These are phyloP conservation scores for Ophiodon elongatus DNA, from an alignment of 2,113 vertebrate genomes.

Conservation along the genomic window DNA sequence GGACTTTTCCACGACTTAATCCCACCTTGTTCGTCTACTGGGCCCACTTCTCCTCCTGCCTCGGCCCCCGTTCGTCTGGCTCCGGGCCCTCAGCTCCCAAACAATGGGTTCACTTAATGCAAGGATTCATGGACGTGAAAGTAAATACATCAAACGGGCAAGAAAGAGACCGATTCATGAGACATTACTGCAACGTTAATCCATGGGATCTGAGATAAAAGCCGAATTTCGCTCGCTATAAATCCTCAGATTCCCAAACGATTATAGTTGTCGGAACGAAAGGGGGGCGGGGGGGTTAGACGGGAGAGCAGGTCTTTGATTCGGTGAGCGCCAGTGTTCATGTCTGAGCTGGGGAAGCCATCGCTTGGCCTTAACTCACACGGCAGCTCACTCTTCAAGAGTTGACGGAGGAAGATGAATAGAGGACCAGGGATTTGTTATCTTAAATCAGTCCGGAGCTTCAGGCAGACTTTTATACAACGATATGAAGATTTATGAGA, in stretches of 20 bases:
- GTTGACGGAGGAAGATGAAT: slow-evolving; percentile 51
- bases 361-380: slow-evolving; percentile 57
- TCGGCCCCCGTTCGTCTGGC: slow-evolving; percentile 9
- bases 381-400: slow-evolving; percentile 61
- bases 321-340: slow-evolving; percentile 51
- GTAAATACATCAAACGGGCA: slow-evolving; percentile 64
- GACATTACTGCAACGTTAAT: slow-evolving; percentile 49
- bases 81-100: neutral
- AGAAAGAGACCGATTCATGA: slow-evolving; percentile 47
- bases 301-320: slow-evolving; percentile 49
- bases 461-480: slow-evolving; percentile 59
- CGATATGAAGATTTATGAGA: slow-evolving; percentile 68
- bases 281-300: neutral
- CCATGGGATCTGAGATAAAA: slow-evolving; percentile 64
- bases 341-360: slow-evolving; percentile 69
- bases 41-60: neutral
- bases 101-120: slow-evolving; percentile 60
- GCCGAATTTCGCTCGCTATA: slow-evolving; percentile 46
- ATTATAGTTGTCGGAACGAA: slow-evolving; percentile 28
- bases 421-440: slow-evolving; percentile 71
- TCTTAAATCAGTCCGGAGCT: slow-evolving; percentile 71
- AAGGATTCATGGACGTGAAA: slow-evolving; percentile 69
- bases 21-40: neutral
- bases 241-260: slow-evolving; percentile 61
- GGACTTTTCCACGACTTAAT: slow-evolving; percentile 49